phyloP scores from a whole-genome alignment of 2,113 vertebrate species.

The Orientallactaga bullata region DNA sequence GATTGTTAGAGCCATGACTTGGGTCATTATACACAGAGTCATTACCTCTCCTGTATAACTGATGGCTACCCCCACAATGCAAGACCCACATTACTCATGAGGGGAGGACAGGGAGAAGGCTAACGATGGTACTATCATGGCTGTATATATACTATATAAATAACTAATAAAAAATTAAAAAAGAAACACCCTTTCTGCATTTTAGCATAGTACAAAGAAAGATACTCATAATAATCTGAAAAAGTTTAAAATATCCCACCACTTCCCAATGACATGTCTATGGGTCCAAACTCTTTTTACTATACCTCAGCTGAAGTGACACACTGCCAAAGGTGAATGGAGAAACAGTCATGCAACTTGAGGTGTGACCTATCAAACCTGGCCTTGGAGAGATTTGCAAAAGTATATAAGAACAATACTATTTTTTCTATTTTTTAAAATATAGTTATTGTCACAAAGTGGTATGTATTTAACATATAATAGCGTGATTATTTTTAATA shows the following conservation, averaged over 20 bases:
- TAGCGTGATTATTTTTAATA: not conserved
- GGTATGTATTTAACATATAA: not conserved
- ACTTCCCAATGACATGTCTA: not conserved
- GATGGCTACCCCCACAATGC: too few relatives aligned
- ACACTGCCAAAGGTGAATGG: not conserved
- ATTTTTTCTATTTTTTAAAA: conserved; percentile 11
- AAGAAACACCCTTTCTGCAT: not conserved
- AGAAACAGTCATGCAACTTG: not conserved
- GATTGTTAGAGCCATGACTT: too few relatives aligned
- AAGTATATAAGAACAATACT: not conserved
- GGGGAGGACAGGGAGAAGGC: too few relatives aligned
- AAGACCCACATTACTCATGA: too few relatives aligned
- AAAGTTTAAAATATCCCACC: not conserved
- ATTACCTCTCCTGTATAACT: too few relatives aligned
- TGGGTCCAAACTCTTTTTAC: not conserved
- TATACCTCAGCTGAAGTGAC: not conserved
- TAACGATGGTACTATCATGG: too few relatives aligned
- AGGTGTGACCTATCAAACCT: not conserved
- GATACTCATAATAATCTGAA: not conserved
- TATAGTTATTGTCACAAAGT: not conserved
- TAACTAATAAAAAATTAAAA: too few relatives aligned
- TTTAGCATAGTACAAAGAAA: conserved; percentile 2
- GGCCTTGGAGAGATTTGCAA: not conserved
- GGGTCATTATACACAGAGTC: too few relatives aligned
- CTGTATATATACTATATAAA: too few relatives aligned